Base-by-base conservation (phyloP, 2,113 vertebrate genomes). In the Ageneiosus marmoratus region DNA sequence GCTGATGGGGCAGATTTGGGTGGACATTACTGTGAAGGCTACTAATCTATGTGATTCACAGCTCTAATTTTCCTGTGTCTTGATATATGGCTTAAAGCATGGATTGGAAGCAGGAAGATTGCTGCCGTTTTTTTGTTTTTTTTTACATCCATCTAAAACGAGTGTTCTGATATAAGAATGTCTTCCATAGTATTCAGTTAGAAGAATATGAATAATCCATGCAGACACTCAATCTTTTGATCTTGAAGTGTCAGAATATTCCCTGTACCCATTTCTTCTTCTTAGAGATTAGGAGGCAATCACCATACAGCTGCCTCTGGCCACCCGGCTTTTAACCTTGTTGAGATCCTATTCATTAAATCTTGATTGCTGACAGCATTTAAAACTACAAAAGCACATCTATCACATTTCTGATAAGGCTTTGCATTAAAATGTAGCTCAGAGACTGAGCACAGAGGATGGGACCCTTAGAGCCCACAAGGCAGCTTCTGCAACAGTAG, bases 171-270 rank as follows among this genome's bases (percentile, higher is more conserved):
- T 62, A 77, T 83, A 83, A 55, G 67, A 80, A 77, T 29, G 55
- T 60, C 37, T 78, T 12, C 65, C 69, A 51, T 29, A 77, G 24
- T 65, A 58, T 82, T 79, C 51, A 60, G 67, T 76, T 67, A 74
- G 60, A 32, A 55, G 77, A 77, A 78, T 79, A 60, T 77, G 27
- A 77, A 87, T 79, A 82, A 73, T 51, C 65, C 76, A 84, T 27
- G 27, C 69, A 83, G 44, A 84, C 6, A 63, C 75, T 83, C 76
- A 80, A 76, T 85, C 80, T 76, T 87, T 87, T 83, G 50, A 87
- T 87, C 86, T 83, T 79, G 44, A 82, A 75, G 41, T 77, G 77
- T 75, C 70, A 50, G 48, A 74, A 78, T 67, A 65, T 72, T 50
- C 74, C 72, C 29, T 73, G 55, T 58, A 55, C 69, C 79, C 63